These are phyloP conservation scores for Megaustenia siamemsis DNA, from an alignment of 2,888 invertebrate genomes.

Conservation along the genomic window DNA sequence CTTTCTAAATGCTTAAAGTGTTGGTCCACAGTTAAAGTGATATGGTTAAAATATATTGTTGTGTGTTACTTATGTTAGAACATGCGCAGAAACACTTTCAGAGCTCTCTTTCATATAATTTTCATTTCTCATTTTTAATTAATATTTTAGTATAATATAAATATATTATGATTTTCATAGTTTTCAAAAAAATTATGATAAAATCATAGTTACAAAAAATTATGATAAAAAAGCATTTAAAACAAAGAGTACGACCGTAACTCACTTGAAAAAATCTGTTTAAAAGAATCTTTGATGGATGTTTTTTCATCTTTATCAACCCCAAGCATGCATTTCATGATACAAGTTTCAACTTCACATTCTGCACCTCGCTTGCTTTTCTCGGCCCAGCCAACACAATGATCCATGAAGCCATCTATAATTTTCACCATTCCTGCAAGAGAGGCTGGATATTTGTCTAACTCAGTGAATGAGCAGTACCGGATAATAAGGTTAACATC, in stretches of 20 bases:
- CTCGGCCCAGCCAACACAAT: constrained; percentile 41
- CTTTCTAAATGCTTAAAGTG: too few species aligned
- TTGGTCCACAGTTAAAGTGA: too few species aligned
- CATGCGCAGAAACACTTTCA: too few species aligned
- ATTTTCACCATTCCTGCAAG: constrained; percentile 50
- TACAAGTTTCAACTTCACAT: constrained; percentile 17
- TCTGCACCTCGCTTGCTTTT: background rate
- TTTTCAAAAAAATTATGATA: too few species aligned
- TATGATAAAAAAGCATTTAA: background rate
- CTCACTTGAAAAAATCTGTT: constrained; percentile 12
- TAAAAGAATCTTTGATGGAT: constrained; percentile 11
- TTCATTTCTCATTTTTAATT: too few species aligned
- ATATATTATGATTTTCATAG: background rate
- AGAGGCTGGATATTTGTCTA: constrained; percentile 23
- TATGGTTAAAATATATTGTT: too few species aligned
- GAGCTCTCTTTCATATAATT: too few species aligned
- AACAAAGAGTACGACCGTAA: background rate
- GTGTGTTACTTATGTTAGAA: too few species aligned
- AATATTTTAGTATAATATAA: background rate
- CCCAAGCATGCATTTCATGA: constrained; percentile 30
- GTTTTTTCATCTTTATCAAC: constrained; percentile 35
- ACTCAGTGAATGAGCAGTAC: constrained; percentile 31
- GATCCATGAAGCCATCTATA: constrained; percentile 36
- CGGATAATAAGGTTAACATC: constrained; percentile 29
- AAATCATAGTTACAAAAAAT: too few species aligned